These are phyloP conservation scores for Hucho hucho DNA, from an alignment of 2,113 vertebrate genomes.

Conservation along the genomic window DNA sequence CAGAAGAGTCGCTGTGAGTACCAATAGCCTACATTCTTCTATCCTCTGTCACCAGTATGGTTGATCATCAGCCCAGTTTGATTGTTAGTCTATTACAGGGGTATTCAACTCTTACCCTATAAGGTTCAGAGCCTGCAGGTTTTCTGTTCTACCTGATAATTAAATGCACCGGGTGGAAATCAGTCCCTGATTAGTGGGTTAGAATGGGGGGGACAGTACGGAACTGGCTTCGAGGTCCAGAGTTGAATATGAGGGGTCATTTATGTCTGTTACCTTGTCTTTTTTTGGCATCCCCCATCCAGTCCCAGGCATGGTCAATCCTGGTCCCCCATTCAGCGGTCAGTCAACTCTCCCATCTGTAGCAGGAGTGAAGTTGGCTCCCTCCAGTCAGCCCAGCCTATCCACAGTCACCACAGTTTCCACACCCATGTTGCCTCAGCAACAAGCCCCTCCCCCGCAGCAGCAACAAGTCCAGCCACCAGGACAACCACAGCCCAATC, in stretches of 20 bases:
- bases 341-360: constrained; percentile 62
- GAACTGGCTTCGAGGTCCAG: no score
- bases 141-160: no score
- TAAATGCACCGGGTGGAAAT: no score
- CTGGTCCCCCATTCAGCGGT: constrained; percentile 71
- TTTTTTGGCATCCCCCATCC: background rate
- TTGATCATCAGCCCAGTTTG: background rate
- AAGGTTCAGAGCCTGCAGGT: no score
- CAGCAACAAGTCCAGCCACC: constrained; percentile 57
- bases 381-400: constrained; percentile 76
- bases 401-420: constrained; percentile 78
- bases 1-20: constrained; percentile 86
- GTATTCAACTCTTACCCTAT: no score
- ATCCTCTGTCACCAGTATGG: constrained; percentile 17
- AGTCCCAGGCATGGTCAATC: constrained; percentile 60
- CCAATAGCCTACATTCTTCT: constrained; percentile 2
- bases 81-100: background rate
- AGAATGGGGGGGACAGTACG: no score
- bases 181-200: no score
- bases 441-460: constrained; percentile 59
- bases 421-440: constrained; percentile 71
- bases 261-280: background rate
- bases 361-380: constrained; percentile 61
- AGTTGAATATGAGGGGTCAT: no score
- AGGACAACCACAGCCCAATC: constrained; percentile 62